Conservation (phyloP, 2,797 vertebrate species). For the Buceros bicornis region DNA sequence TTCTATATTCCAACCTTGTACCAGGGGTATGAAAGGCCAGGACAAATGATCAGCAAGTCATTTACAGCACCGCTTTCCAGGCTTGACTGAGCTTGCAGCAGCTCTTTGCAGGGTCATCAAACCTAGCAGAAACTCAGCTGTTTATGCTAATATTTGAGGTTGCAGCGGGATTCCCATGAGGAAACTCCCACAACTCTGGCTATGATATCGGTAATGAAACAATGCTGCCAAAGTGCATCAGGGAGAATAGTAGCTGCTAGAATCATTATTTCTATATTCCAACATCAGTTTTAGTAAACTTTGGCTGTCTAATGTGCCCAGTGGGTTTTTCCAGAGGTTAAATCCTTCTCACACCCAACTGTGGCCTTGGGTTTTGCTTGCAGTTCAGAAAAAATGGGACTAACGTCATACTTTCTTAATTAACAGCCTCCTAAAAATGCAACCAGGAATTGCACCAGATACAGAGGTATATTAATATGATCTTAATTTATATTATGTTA, state of each 20-base stretch:
- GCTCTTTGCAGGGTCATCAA: neutral
- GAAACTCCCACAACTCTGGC: neutral
- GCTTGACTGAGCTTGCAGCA: neutral
- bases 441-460: neutral
- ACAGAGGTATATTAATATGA: neutral
- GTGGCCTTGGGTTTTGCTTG: neutral
- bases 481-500: neutral
- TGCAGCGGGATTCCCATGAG: neutral
- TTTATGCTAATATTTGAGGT: constrained; percentile 11
- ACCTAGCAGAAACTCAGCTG: constrained; percentile 24
- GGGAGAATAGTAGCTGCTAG: neutral
- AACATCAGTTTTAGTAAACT: constrained; percentile 41
- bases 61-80: neutral
- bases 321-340: constrained; percentile 15
- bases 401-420: neutral
- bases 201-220: neutral
- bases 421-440: neutral
- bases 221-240: neutral
- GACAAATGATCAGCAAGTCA: neutral
- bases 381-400: neutral
- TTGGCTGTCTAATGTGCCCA: constrained; percentile 4
- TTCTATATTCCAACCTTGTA: neutral
- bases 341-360: neutral
- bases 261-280: neutral
- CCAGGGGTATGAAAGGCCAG: neutral